Evolutionary conservation across 2,113 vertebrate genomes (phyloP), one percentile per base, ranked within the genome.

Genomic region (Dicentrarchus labrax): DNA sequence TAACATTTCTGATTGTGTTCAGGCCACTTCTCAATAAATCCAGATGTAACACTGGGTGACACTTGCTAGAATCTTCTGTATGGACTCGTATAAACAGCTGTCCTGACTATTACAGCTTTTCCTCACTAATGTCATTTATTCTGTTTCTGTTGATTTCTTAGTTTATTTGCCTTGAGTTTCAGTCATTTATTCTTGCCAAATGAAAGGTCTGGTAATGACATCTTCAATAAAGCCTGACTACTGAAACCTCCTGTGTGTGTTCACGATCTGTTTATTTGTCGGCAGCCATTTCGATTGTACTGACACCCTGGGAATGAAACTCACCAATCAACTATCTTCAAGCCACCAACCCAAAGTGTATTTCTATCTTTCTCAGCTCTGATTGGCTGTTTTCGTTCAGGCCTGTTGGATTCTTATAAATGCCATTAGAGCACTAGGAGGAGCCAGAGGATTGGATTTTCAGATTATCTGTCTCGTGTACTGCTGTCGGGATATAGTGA

Each of bases 201-300:
- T 86, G 54, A 78, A 75, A 88, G 54, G 38, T 84, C 41, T 70
- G 72, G 19, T 86, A 69, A 60, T 47, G 65, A 82, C 54, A 45
- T 72, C 77, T 78, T 87, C 69, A 90, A 89, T 91, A 86, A 90
- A 91, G 72, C 2, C 22, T 79, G 78, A 87, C 75, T 70, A 43
- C 60, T 75, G 45, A 89, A 57, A 67, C 21, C 17, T 39, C n/a
- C 12, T 36, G 19, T 79, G 66, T 61, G 60, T 38, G 3, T 22
- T 50, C 12, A 21, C 0, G 0, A 13, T 64, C n/a, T 57, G 36
- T 80, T 57, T 21, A 5, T 53, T 21, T 66, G 8, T 59, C 6
- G 53, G 56, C 13, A 15, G 19, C 4, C 24, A 59, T 60, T 48
- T 39, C 38, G 6, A 30, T 30, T 30, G 30, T 30, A 30, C 30